These are phyloP conservation scores for Heterodera filipjevi DNA, from an alignment of 2,888 invertebrate species.

Conservation along the genomic window DNA sequence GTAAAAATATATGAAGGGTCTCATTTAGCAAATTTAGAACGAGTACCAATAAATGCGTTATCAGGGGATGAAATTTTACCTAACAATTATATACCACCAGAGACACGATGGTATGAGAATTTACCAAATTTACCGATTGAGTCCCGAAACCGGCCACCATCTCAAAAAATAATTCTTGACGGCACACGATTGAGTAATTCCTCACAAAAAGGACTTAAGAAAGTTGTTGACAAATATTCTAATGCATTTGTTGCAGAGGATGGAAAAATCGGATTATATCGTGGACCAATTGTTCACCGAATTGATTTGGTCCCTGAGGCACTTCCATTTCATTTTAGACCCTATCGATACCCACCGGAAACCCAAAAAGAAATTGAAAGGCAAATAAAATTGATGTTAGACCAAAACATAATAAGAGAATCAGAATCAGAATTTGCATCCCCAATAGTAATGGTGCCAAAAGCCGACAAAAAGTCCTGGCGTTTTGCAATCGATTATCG, in stretches of 20 bases:
- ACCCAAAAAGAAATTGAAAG: slow-evolving; percentile 22
- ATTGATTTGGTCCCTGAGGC: slow-evolving; percentile 22
- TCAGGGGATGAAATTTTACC: neutral
- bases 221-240: neutral
- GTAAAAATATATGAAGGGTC: neutral
- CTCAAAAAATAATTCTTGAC: neutral
- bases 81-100: slow-evolving; percentile 6
- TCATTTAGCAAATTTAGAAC: neutral
- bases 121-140: slow-evolving; percentile 7
- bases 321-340: slow-evolving; percentile 12
- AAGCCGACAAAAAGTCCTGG: too few relatives aligned
- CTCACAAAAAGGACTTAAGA: neutral
- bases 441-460: slow-evolving; percentile 37
- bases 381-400: slow-evolving; percentile 37
- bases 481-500: slow-evolving; percentile 42
- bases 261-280: neutral
- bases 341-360: slow-evolving; percentile 19
- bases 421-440: slow-evolving; percentile 23
- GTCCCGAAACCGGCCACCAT: neutral
- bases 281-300: neutral
- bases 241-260: neutral
- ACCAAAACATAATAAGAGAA: slow-evolving; percentile 34
- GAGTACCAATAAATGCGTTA: neutral
- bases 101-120: slow-evolving; percentile 1
- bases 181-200: neutral